phyloP scores from a whole-genome alignment of 2,797 vertebrate genomes.

The Toxotes lorentzi region DNA sequence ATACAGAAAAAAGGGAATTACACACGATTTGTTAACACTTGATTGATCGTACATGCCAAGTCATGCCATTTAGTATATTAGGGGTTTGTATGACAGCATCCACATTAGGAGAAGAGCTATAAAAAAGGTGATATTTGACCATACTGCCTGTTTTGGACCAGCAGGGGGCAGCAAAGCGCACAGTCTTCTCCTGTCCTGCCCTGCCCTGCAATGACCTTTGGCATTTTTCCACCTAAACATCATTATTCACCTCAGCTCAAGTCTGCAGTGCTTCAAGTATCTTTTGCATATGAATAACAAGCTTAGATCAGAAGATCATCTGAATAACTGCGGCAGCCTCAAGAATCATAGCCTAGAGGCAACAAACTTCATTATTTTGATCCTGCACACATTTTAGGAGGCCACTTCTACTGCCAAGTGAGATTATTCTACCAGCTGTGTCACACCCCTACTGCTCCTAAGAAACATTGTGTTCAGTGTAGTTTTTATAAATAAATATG shows the following conservation, averaged over 20 bases:
- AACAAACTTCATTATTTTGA: not conserved
- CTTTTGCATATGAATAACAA: not conserved
- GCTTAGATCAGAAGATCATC: not conserved
- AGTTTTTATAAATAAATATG: not conserved
- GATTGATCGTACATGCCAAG: conserved; percentile 10
- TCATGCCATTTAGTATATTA: conserved; percentile 45
- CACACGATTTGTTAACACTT: not conserved
- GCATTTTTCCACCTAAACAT: conserved; percentile 7
- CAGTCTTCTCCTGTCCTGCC: not conserved
- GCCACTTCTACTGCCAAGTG: not conserved
- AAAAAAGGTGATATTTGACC: not conserved
- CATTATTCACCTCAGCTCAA: conserved; percentile 35
- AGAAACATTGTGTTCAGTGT: not conserved
- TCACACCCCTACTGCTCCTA: not conserved
- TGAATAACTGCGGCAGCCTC: not conserved
- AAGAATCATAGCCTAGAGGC: not conserved
- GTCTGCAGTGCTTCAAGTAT: conserved; percentile 8
- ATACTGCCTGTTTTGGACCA: conserved; percentile 33
- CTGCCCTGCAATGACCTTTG: not conserved
- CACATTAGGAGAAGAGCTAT: not conserved
- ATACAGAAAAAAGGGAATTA: not conserved
- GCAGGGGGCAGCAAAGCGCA: conserved; percentile 55
- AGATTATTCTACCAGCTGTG: not conserved
- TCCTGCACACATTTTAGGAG: not conserved
- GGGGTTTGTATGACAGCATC: conserved; percentile 4